Evolutionary conservation across 1,140 invertebrate genomes (phyloP).

Genomic region (Drosophila parvula): DNA sequence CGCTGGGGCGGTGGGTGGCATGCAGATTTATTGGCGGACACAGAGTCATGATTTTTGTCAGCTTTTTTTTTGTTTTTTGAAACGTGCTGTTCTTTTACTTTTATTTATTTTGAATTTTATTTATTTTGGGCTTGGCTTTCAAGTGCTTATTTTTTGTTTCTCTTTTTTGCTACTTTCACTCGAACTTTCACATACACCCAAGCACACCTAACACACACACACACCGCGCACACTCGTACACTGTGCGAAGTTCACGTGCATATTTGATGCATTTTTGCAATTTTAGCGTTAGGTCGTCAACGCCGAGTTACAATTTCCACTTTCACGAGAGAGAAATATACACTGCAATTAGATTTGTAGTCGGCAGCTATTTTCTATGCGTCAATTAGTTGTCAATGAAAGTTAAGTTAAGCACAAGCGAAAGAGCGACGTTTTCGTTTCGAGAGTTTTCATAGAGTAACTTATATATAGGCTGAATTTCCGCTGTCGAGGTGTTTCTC

Average conservation of each 20-base stretch:
- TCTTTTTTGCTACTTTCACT: constrained; percentile 61
- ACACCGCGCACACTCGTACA: constrained; percentile 29
- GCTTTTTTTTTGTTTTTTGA: constrained; percentile 17
- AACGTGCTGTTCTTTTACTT: constrained; percentile 9
- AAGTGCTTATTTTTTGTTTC: constrained; percentile 18
- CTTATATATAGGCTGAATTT: too few relatives aligned
- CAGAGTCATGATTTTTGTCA: background rate
- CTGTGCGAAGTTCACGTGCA: constrained; percentile 55
- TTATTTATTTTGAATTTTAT: constrained; percentile 6
- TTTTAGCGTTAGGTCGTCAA: constrained; percentile 29
- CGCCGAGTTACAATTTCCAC: constrained; percentile 6
- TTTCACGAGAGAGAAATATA: constrained; percentile 8
- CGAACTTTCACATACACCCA: constrained; percentile 47
- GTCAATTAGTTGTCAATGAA: background rate
- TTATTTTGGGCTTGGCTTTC: constrained; percentile 19
- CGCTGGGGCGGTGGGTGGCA: background rate
- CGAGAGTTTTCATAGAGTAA: too few relatives aligned
- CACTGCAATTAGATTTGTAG: background rate
- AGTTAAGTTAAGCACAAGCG: background rate
- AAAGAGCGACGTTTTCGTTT: background rate
- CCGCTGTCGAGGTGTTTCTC: too few relatives aligned
- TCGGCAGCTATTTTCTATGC: background rate
- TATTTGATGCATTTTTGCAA: constrained; percentile 58
- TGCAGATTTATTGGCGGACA: constrained; percentile 16
- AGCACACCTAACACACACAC: constrained; percentile 15